phyloP scores from a whole-genome alignment of 2,888 invertebrate species.

The Apocheima hispidaria region DNA sequence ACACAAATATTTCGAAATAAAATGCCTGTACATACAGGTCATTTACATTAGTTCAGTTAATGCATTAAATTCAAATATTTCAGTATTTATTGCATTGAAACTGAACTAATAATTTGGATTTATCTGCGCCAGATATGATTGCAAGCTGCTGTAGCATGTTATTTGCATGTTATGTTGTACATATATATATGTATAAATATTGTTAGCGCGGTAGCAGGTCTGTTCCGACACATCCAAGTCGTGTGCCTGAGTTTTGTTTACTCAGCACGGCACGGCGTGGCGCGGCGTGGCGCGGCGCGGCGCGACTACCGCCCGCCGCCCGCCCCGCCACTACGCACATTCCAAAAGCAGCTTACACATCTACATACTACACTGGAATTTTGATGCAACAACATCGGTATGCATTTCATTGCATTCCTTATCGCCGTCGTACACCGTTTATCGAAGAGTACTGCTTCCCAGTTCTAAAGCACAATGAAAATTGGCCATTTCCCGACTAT shows the following conservation, averaged over 20 bases:
- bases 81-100: no score
- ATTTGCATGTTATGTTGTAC: conserved; percentile 19
- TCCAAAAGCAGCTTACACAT: conserved; percentile 58
- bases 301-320: conserved; percentile 51
- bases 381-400: conserved; percentile 47
- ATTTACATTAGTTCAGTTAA: no score
- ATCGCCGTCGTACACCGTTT: conserved; percentile 41
- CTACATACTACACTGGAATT: conserved; percentile 48
- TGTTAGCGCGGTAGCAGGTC: conserved; percentile 6
- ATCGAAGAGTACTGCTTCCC: conserved; percentile 22
- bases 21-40: no score
- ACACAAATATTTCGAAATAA: no score
- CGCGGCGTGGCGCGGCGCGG: conserved; percentile 45
- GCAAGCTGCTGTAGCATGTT: no score
- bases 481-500: conserved; percentile 25
- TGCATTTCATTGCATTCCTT: conserved; percentile 45
- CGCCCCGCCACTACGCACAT: conserved; percentile 58
- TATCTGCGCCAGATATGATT: no score
- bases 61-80: no score
- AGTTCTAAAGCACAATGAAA: conserved; percentile 22
- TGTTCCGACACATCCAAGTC: conserved; percentile 58
- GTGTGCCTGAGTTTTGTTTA: conserved; percentile 73
- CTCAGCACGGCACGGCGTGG: conserved; percentile 67
- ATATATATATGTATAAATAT: conserved; percentile 20
- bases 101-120: no score